phyloP scores from a whole-genome alignment of 2,888 invertebrate species.

The Leptopilina myrica region DNA sequence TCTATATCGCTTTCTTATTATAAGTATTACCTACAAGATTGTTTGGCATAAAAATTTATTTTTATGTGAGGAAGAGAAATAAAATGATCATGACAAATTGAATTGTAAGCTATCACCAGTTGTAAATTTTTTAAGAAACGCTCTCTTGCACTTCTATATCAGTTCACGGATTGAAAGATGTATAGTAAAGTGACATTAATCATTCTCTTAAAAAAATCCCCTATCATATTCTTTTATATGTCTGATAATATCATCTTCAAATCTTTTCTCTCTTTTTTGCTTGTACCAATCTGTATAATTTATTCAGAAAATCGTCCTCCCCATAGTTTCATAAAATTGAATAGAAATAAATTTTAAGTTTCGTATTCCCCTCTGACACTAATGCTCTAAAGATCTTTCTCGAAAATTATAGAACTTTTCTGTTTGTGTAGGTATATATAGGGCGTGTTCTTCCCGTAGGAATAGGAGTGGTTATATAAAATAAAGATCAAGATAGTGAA shows the following conservation, averaged over 20 bases:
- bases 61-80: not conserved
- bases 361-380: not conserved
- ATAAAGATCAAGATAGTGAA: not conserved
- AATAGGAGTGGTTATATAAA: slow-evolving; percentile 18
- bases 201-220: not conserved
- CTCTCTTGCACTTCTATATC: not conserved
- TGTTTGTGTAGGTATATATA: not conserved
- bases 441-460: not conserved
- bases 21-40: not conserved
- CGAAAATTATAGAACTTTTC: not conserved
- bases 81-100: not conserved
- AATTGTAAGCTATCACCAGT: not conserved
- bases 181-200: not conserved
- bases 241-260: not conserved
- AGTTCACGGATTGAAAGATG: not conserved
- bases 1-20: no score
- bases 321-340: not conserved
- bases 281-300: not conserved
- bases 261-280: not conserved
- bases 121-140: not conserved
- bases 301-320: not conserved
- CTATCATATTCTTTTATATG: not conserved
- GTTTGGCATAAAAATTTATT: not conserved
- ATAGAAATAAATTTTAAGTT: not conserved
- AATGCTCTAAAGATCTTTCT: slow-evolving; percentile 7